Conservation (phyloP, 2,797 vertebrate species). For the Channa striata region DNA sequence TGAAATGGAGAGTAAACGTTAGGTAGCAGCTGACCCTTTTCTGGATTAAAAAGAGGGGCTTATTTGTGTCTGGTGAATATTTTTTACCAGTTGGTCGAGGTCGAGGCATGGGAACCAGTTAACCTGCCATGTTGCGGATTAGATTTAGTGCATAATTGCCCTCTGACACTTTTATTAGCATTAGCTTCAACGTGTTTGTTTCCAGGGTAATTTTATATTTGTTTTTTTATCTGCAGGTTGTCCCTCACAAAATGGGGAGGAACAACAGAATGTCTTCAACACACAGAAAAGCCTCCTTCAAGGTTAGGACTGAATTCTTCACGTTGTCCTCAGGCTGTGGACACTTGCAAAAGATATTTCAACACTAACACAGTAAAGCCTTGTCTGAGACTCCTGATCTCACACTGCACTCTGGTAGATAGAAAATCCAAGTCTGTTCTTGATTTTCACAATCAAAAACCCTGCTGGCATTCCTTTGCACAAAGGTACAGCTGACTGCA, state of each 20-base stretch:
- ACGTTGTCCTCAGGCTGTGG: slow-evolving; percentile 52
- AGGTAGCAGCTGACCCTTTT: not conserved
- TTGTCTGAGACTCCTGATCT: slow-evolving; percentile 41
- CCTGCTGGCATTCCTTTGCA: slow-evolving; percentile 31
- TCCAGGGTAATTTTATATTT: too few relatives aligned
- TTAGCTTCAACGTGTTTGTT: not conserved
- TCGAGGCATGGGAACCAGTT: not conserved
- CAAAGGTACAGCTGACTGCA: slow-evolving; percentile 38
- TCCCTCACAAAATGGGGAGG: slow-evolving; percentile 77
- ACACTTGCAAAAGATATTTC: slow-evolving; percentile 54
- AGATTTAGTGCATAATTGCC: not conserved
- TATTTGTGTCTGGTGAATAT: not conserved
- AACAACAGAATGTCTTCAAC: slow-evolving; percentile 80
- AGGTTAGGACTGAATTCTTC: slow-evolving; percentile 77
- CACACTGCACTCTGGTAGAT: slow-evolving; percentile 70
- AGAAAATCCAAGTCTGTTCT: slow-evolving; percentile 46
- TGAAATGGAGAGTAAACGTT: too few relatives aligned
- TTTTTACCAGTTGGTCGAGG: not conserved
- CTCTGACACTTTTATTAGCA: not conserved
- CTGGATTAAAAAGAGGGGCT: not conserved
- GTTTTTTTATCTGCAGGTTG: slow-evolving; percentile 73
- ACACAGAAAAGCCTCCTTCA: slow-evolving; percentile 84
- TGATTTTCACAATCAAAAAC: slow-evolving; percentile 39
- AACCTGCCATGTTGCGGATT: not conserved
- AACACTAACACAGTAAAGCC: slow-evolving; percentile 38